phyloP scores from a whole-genome alignment of 2,113 vertebrate genomes.

The Corvus cornix region DNA sequence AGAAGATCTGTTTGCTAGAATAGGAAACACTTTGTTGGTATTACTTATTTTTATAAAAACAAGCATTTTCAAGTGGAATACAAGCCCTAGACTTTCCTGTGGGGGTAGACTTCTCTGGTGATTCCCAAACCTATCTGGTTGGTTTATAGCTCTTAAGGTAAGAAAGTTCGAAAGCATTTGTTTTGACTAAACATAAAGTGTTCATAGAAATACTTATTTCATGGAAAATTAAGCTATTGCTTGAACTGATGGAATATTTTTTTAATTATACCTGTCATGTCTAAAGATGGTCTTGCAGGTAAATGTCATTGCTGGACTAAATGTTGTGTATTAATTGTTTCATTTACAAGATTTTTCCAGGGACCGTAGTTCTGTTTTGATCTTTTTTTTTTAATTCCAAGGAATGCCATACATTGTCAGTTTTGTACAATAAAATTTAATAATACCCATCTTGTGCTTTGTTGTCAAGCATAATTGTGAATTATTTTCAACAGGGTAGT shows the following conservation, averaged over 20 bases:
- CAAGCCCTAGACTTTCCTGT: neutral
- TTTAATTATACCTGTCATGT: constrained; percentile 64
- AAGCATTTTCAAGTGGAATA: constrained; percentile 31
- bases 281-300: constrained; percentile 58
- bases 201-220: constrained; percentile 75
- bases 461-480: constrained; percentile 47
- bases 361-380: constrained; percentile 16
- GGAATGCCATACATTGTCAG: constrained; percentile 45
- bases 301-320: constrained; percentile 41
- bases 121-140: constrained; percentile 54
- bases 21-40: constrained; percentile 7
- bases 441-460: constrained; percentile 34
- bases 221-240: constrained; percentile 66
- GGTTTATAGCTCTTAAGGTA: constrained; percentile 38
- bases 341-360: constrained; percentile 57
- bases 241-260: constrained; percentile 73
- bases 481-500: constrained; percentile 5
- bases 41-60: constrained; percentile 38
- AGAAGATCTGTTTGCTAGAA: neutral
- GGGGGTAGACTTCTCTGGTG: constrained; percentile 47
- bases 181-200: constrained; percentile 63
- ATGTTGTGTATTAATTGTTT: constrained; percentile 53
- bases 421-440: constrained; percentile 64
- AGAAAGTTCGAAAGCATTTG: constrained; percentile 61
- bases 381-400: neutral